Base-by-base conservation (phyloP, 2,797 vertebrate species). In the Danionella dracula region DNA sequence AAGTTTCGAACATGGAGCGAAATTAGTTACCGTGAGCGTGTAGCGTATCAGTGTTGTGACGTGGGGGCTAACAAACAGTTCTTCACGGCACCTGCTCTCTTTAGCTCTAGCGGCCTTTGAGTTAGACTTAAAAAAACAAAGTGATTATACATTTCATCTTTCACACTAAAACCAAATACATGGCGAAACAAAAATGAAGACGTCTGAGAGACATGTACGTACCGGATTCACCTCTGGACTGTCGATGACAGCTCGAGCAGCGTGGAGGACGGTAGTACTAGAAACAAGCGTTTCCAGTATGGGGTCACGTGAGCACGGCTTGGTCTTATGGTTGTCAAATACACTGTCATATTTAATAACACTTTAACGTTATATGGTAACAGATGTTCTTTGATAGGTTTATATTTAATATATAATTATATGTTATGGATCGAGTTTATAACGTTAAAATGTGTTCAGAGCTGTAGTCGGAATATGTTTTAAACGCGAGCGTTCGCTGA, bases 211-310 rank as follows among this genome's bases (percentile, higher is more conserved):
- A 15, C 5, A 37, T 27, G 56, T 8, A 8, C 63, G 19, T 65
- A 65, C 62, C 63, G 48, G 34, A 31, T 48, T 66, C 63, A 29
- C 51, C 32, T 48, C 32, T 37, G 51, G 51, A 66, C 42, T 17
- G 34, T 2, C 10, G 5, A 12, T 57, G 64, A 66, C 64, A 57
- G 34, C 21, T 10, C 41, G 15, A 27, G 21, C 32, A n/a, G 31
- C 41, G 32, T 40, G 53, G 23, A 40, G 34, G 23, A 31, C 12
- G 17, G 7, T 48, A 42, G 35, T 37, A 19, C 23, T 57, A 38
- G 42, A 49, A 48, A 56, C 63, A 56, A 57, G 8, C 32, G 53
- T 37, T 57, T 57, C 53, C 42, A 66, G 63, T 38, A 49, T 11
- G 11, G 10, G 7, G 13, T 57, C 64, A 66, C 53, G 64, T 66